Percentiles rank a stretch among this genome's conserved stretches.
Conservation (phyloP, 2,888 invertebrate genomes). For the Chymomyza amoena region DNA sequence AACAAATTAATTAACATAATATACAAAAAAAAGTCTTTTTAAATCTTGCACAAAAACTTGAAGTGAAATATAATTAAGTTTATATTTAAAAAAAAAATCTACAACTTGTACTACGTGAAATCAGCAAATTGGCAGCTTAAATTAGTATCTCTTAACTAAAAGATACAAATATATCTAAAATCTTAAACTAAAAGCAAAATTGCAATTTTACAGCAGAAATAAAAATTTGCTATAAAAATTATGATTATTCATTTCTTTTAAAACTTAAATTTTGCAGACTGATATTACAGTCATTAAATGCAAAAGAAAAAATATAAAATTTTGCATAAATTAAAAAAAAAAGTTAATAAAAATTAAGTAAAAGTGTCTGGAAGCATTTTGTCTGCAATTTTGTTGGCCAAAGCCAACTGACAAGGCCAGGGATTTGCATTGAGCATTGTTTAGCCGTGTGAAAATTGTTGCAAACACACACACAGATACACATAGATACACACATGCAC, state of each 20-base stretch:
- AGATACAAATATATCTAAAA: no score
- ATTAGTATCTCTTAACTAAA: no score
- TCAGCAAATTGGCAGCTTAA: no score
- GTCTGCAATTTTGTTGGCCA: conserved; percentile 3
- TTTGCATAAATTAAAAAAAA: conserved; percentile 10
- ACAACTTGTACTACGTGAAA: no score
- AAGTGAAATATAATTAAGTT: no score
- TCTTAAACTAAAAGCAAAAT: no score
- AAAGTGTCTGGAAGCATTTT: conserved; percentile 24
- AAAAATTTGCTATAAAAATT: not conserved
- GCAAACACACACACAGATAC: not conserved
- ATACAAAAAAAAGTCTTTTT: not conserved
- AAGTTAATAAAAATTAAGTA: conserved; percentile 28
- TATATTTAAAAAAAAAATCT: not conserved
- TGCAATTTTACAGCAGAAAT: no score
- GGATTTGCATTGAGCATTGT: not conserved
- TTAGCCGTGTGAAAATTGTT: conserved; percentile 31
- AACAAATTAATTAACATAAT: conserved; percentile 7
- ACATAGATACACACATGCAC: not conserved
- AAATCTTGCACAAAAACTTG: no score
- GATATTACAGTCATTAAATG: no score
- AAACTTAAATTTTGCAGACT: no score
- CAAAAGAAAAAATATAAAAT: no score
- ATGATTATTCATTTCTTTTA: not conserved
- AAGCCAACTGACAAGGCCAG: not conserved